Evolutionary conservation across 2,888 invertebrate species (phyloP).

Genomic region (Rhingia rostrata): DNA sequence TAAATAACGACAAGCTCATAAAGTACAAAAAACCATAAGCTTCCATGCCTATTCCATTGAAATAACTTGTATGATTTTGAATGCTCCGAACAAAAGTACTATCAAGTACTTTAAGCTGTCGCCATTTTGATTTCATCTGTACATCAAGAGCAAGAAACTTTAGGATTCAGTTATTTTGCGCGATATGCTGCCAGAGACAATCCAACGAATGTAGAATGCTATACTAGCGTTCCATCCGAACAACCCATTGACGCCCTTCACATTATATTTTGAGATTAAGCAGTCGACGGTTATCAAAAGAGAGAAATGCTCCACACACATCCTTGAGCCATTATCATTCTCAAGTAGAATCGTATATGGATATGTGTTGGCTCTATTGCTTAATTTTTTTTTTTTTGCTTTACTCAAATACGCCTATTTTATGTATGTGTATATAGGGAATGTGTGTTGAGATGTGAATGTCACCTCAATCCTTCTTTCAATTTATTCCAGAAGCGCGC

Average conservation of each 20-base stretch:
- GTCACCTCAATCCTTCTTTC: constrained; percentile 32
- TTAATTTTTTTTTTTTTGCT: constrained; percentile 9
- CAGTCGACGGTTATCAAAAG: constrained; percentile 31
- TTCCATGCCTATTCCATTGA: background rate
- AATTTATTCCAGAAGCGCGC: background rate
- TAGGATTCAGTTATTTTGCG: constrained; percentile 59
- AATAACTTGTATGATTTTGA: constrained; percentile 30
- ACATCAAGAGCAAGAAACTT: constrained; percentile 19
- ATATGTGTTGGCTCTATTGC: constrained; percentile 1
- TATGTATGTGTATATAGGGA: background rate
- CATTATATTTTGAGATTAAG: constrained; percentile 52
- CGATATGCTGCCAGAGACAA: constrained; percentile 39
- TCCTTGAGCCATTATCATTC: constrained; percentile 42
- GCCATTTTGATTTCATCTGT: constrained; percentile 19
- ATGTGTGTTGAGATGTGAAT: constrained; percentile 32
- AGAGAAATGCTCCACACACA: constrained; percentile 20
- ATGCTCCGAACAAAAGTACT: constrained; percentile 12
- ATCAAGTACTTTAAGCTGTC: constrained; percentile 22
- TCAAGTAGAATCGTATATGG: constrained; percentile 8
- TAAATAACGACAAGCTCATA: too few species aligned
- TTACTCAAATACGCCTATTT: too few species aligned
- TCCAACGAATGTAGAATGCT: constrained; percentile 24
- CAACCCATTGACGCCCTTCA: constrained; percentile 4
- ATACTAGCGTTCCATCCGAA: background rate
- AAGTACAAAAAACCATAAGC: too few species aligned